Evolutionary conservation across 1,140 invertebrate genomes (phyloP).

Genomic region (Augochlora pura): DNA sequence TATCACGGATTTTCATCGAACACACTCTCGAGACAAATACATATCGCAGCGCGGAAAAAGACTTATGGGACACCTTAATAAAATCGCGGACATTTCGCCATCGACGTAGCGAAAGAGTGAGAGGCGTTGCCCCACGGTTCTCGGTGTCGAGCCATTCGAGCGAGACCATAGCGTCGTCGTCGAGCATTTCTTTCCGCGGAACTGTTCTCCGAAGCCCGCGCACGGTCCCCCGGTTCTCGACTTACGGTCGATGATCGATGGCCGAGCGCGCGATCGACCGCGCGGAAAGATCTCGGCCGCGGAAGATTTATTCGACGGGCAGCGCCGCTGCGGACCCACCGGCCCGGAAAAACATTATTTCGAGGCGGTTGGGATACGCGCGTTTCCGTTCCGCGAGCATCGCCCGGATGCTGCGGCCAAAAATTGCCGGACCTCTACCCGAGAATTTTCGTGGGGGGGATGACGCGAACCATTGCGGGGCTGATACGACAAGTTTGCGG

Average conservation of each 20-base stretch:
- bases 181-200: not conserved
- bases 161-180: constrained; percentile 18
- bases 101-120: too few relatives aligned
- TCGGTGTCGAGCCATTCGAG: constrained; percentile 8
- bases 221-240: constrained; percentile 2
- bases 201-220: not conserved
- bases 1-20: too few relatives aligned
- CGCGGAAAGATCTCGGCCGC: not conserved
- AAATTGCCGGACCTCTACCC: not conserved
- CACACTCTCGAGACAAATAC: too few relatives aligned
- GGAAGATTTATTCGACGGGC: not conserved
- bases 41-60: too few relatives aligned
- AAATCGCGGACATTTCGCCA: too few relatives aligned
- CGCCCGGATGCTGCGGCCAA: not conserved
- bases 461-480: too few relatives aligned
- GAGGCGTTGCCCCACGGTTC: too few relatives aligned
- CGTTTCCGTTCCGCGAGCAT: too few relatives aligned
- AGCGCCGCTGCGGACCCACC: not conserved
- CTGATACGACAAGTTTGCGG: too few relatives aligned
- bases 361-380: not conserved
- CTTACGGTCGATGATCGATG: constrained; percentile 9
- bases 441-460: not conserved
- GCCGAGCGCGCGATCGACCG: not conserved
- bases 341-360: constrained; percentile 2
- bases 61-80: too few relatives aligned